Base-by-base conservation (phyloP, 1,140 invertebrate species). In the Drosophila pectinifera region DNA sequence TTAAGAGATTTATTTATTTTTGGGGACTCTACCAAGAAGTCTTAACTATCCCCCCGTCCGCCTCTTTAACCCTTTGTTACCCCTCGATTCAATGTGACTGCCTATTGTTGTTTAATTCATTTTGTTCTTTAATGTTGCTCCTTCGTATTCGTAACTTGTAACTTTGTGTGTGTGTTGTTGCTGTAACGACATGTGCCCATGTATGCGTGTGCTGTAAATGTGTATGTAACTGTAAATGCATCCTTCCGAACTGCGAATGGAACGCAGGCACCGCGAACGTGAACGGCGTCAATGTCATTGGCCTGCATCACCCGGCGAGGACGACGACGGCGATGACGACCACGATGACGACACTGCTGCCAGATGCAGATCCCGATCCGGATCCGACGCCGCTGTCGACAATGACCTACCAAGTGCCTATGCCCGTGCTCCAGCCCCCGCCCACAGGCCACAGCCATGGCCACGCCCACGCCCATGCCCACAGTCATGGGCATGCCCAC, bases 251-350 rank as follows among this genome's bases (percentile, higher is more conserved):
- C 39, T 67, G 51, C 48, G 58, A 53, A 53, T 53, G 56, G 42
- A 63, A 41, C 16, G 22, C 91, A 94, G 92, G 94, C 92, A 34
- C 64, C 36, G 68, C 46, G 41, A 95, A 94, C 82, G 94, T 94
- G 14, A 86, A 95, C 78, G 95, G 95, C 26, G 94, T 96, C 91
- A 95, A 95, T 90, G 94, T 95, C 91, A 95, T 95, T 78, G 95
- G 95, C 63, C 90, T 95, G 68, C 94, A 95, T 20, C 73, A 74
- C 67, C 92, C 95, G 13, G 20, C 39, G 16, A 59, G 31, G 64
- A 69, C 45, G 39, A 51, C 67, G 54, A 72, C 63, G 38, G 45
- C 48, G 61, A 42, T 28, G 26, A 43, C 6, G 56, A 26, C 34
- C 20, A 43, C 6, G 56, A 26, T 26, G 36, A 24, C 45, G 36